Conservation (phyloP, 2,113 vertebrate genomes). For the Meleagris gallopavo region DNA sequence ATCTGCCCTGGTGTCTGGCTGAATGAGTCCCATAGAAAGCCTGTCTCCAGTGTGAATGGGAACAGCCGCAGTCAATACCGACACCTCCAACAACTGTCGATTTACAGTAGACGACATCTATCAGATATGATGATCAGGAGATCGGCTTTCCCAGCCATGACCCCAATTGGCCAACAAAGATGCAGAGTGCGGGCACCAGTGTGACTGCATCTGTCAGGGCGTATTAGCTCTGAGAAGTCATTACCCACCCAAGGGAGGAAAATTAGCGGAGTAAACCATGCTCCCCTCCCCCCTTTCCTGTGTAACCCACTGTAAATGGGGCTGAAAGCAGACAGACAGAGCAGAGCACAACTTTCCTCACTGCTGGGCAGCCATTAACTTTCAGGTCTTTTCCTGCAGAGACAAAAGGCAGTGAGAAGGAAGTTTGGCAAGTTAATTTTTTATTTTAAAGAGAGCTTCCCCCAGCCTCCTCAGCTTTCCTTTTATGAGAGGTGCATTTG, state of each 20-base stretch:
- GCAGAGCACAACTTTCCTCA: not conserved
- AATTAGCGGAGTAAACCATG: conserved; percentile 50
- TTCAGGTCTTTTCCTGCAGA: not conserved
- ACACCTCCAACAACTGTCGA: conserved; percentile 6
- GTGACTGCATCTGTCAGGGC: conserved; percentile 56
- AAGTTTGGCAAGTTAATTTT: not conserved
- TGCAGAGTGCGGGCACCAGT: not conserved
- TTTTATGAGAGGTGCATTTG: not conserved
- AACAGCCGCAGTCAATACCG: not conserved
- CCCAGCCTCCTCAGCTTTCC: not conserved
- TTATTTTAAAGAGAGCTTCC: not conserved
- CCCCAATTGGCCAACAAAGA: not conserved
- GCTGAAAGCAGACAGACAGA: not conserved
- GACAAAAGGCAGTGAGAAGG: not conserved
- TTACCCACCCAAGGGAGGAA: conserved; percentile 52
- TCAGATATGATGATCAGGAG: conserved; percentile 62
- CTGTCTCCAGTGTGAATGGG: not conserved
- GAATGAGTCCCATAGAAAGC: not conserved
- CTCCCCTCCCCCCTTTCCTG: not conserved
- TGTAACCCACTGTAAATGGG: not conserved
- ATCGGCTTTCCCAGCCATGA: conserved; percentile 50
- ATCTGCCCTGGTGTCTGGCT: not conserved
- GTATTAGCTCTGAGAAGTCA: conserved; percentile 48
- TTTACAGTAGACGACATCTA: not conserved
- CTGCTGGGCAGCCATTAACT: not conserved